Evolutionary conservation across 1,140 invertebrate species (phyloP), one percentile per base, ranked within the genome.

Genomic region (Penaeus japonicus): DNA sequence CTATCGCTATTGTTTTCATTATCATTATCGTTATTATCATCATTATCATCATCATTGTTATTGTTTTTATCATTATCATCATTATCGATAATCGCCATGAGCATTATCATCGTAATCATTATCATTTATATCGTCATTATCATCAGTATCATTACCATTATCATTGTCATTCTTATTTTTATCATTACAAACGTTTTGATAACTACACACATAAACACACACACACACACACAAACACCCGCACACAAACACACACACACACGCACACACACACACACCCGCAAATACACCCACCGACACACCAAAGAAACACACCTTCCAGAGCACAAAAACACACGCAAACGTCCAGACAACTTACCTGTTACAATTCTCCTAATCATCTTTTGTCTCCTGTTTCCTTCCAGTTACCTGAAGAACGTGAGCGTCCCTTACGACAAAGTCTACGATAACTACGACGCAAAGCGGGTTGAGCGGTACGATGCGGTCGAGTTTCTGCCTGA

Each of bases 401-500:
- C 94, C 92, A 95, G 96, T 89, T 96, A 97, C 92, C 92, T 97
- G 90, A 94, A 96, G 80, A 97, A 97, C 91, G 96, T 97, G 0
- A 96, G 95, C 70, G 95, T 97, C 0, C 82, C 87, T 10, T 89
- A 84, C 87, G 87, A 89, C 75, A 79, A 89, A 70, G 81, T 89
- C 1, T 84, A 84, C 39, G 83, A 80, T 5, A 65, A 89, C n/a
- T n/a, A 80, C 5, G 81, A 78, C 10, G 59, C 54, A n/a, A 84
- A 84, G 22, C n/a, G 73, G 32, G 77, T 75, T n/a, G 87, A 84
- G 20, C 81, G 86, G 91, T 96, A 96, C 0, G 95, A 95, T 89
- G 70, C 80, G 10, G 94, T 97, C 10, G 96, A 97, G 92, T 98
- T 98, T 91, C 97, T 97, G 7, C 95, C 95, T 4, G 97, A 98